phyloP scores from a whole-genome alignment of 1,140 invertebrate genomes.

The Atopsyche davidsoni region DNA sequence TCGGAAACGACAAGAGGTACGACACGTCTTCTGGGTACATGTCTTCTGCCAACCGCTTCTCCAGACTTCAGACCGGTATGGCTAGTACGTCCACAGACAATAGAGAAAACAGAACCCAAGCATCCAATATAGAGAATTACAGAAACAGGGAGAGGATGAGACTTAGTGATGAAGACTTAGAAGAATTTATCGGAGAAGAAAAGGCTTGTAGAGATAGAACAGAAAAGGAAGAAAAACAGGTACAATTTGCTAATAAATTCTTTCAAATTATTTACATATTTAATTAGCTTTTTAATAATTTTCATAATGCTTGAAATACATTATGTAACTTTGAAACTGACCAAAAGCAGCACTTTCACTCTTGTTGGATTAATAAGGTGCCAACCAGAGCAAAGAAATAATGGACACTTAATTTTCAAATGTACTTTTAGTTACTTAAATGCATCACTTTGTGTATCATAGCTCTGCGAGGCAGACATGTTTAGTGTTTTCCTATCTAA shows the following conservation, averaged over 20 bases:
- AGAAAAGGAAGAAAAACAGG: conserved; percentile 46
- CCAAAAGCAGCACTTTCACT: background rate
- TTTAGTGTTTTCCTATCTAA: too few species aligned
- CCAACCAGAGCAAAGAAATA: background rate
- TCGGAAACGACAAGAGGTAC: conserved; percentile 37
- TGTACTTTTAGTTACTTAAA: background rate
- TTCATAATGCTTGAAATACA: too few species aligned
- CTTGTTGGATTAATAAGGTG: background rate
- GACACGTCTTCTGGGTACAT: conserved; percentile 36
- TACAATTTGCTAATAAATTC: too few species aligned
- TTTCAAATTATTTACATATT: too few species aligned
- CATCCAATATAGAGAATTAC: conserved; percentile 43
- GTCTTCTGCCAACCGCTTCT: conserved; percentile 32
- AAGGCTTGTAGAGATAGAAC: conserved; percentile 44
- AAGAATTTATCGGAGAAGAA: conserved; percentile 42
- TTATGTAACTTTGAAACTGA: background rate
- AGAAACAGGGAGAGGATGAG: conserved; percentile 36
- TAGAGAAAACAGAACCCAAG: conserved; percentile 34
- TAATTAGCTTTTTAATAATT: too few species aligned
- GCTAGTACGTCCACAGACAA: conserved; percentile 24
- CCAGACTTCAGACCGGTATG: conserved; percentile 32
- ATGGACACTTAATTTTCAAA: background rate
- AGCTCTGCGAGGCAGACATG: background rate
- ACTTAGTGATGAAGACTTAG: conserved; percentile 33
- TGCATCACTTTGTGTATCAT: background rate